Evolutionary conservation across 2,113 vertebrate genomes (phyloP), one percentile per base, ranked within the genome.

Genomic region (Toxotes jaculatrix): DNA sequence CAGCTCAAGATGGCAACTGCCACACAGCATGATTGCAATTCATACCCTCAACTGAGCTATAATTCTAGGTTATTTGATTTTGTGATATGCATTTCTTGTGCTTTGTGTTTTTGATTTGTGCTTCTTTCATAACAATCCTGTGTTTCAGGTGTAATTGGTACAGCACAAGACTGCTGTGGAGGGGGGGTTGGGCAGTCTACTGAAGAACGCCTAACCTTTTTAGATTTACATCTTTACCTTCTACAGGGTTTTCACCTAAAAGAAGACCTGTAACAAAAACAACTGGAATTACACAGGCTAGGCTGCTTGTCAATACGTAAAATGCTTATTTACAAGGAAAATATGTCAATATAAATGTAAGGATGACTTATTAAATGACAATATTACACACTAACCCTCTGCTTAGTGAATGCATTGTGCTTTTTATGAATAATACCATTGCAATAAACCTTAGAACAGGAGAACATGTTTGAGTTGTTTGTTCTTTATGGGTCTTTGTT

Each of bases 121-220:
- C 21, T 77, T 14, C 7, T 49, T 23, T 47, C 38, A 57, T n/a
- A 67, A 38, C 31, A 21, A 34, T 64, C 3, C 4, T 77, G 13
- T 73, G 40, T 85, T 85, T 63, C 47, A 85, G 84, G 49, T 55
- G 60, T 59, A 49, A 2, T 7, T 5, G 5, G 14, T 4, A n/a
- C 40, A 31, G 31, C 21, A 38, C 21, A 12, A 60, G 7, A 51
- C 67, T 27, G 21, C 32, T n/a, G n/a, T n/a, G n/a, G n/a, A n/a
- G n/a, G n/a, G n/a, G n/a, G n/a, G n/a, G n/a, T n/a, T n/a, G n/a
- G 17, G 11, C 32, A 34, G 47, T 56, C n/a, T 65, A 17, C n/a
- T 66, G 17, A 45, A 45, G 43, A 4, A 49, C 38, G 3, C 31
- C 12, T 16, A 12, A 13, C 36, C 8, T 79, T 42, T n/a, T 62